These are phyloP conservation scores for Diplazon laetatorius DNA, from an alignment of 2,888 invertebrate genomes.

Conservation along the genomic window DNA sequence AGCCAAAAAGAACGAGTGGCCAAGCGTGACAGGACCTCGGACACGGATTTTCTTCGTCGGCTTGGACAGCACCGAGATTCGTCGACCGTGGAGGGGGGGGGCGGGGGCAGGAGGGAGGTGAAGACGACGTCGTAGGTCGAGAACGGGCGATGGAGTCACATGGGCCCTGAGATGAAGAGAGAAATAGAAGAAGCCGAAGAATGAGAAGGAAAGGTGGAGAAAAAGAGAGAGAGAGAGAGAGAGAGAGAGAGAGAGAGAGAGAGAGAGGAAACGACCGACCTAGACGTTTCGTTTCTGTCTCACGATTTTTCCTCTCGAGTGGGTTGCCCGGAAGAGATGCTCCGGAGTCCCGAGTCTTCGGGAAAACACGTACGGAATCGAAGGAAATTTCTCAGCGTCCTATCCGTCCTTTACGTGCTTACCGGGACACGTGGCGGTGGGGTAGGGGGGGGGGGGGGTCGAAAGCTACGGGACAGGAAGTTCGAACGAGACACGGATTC, in stretches of 20 bases:
- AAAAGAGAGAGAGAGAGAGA: too few relatives aligned
- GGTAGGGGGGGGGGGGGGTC: too few relatives aligned
- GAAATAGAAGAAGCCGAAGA: too few relatives aligned
- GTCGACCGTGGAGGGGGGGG: constrained; percentile 11
- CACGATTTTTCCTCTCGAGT: constrained; percentile 5
- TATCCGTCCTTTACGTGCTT: constrained; percentile 44
- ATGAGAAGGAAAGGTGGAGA: too few relatives aligned
- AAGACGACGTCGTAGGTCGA: too few relatives aligned
- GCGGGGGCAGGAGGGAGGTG: too few relatives aligned
- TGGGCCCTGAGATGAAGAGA: too few relatives aligned
- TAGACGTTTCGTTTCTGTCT: constrained; percentile 16
- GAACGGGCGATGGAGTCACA: constrained; percentile 11
- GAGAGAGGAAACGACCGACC: constrained; percentile 42
- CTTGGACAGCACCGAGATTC: constrained; percentile 46
- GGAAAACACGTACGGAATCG: constrained; percentile 60
- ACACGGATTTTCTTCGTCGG: constrained; percentile 22
- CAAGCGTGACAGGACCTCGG: constrained; percentile 39
- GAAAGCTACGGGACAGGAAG: too few relatives aligned
- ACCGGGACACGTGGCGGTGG: constrained; percentile 31
- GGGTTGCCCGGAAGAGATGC: constrained; percentile 22
- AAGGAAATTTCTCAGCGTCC: constrained; percentile 39
- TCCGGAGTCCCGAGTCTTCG: constrained; percentile 44
- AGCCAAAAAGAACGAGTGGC: constrained; percentile 29
- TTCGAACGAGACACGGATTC: constrained; percentile 34
- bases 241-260: too few relatives aligned